Base-by-base conservation (phyloP, 2,113 vertebrate species). In the Oxyura jamaicensis region DNA sequence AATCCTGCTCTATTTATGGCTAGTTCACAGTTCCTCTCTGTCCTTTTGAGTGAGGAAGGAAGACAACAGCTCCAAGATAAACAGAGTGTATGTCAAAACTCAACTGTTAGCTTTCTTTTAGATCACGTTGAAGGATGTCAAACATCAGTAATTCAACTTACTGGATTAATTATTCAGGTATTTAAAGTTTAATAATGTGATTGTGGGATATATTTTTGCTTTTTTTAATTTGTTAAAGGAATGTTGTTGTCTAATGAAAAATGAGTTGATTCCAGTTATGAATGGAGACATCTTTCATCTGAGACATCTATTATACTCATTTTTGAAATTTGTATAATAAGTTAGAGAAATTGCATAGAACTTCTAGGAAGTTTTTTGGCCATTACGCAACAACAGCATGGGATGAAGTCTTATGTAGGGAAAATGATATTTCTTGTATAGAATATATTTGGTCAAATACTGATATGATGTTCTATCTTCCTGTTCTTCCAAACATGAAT, bases 111-210 rank as follows among this genome's bases (percentile, higher is more conserved):
- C 50, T 98, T 97, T 14, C 89, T 98, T 89, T 94, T 99, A 75
- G 98, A 98, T 92, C 83, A 88, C 1, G 29, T 17, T 82, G 94
- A 91, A 76, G 97, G 80, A 75, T 97, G 96, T 48, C 95, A 96
- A 44, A 85, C 97, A 56, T 91, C 98, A 63, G 98, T 98, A 69
- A 96, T 94, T 60, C 92, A 95, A 48, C 98, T 99, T 55, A 99
- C 97, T 96, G 97, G 98, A 85, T 83, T 98, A 71, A 93, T 99
- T 91, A 98, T 99, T 97, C 98, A 99, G 99, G 99, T 99, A 97
- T 86, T 88, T 59, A 82, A 86, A 72, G 56, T 82, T 4, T 60
- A 8, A 42, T 1, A 0, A 8, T 63, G n/a, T 72, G 19, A 26
- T 75, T 86, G 25, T 28, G 21, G 33, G 22, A 26, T 60, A 7